Conservation (phyloP, 2,797 vertebrate species). For the Sebastes nivosus region DNA sequence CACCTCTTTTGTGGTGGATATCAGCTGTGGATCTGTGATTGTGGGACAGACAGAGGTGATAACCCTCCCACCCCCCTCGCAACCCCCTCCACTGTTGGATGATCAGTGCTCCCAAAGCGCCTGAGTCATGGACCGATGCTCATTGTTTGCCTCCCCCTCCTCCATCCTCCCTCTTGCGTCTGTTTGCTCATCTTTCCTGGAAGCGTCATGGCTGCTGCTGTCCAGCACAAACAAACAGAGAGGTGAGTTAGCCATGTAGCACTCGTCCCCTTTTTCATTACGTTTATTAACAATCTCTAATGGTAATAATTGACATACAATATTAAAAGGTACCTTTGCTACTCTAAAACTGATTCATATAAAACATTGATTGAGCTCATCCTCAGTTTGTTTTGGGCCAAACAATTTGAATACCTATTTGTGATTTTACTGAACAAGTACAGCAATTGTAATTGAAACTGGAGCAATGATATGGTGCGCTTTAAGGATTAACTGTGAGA, state of each 20-base stretch:
- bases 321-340: background rate
- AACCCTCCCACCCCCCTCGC: slow-evolving; percentile 6
- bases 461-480: background rate
- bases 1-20: slow-evolving; percentile 67
- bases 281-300: background rate
- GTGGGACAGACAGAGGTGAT: slow-evolving; percentile 69
- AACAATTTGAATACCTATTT: background rate
- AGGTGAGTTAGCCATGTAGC: background rate
- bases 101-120: slow-evolving; percentile 56
- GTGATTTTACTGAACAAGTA: background rate
- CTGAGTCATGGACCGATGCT: slow-evolving; percentile 58
- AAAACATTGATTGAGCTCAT: background rate
- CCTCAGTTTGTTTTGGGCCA: background rate
- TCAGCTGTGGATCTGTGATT: slow-evolving; percentile 78
- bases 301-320: background rate
- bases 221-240: slow-evolving; percentile 20
- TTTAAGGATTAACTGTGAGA: background rate
- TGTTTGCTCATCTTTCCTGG: slow-evolving; percentile 38
- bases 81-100: slow-evolving; percentile 24
- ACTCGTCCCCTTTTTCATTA: background rate
- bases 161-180: slow-evolving; percentile 21
- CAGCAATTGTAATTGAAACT: background rate
- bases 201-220: slow-evolving; percentile 5
- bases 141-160: slow-evolving; percentile 50
- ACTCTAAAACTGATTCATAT: background rate